Base-by-base conservation (phyloP, 1,140 invertebrate species). In the Drosophila tristis region DNA sequence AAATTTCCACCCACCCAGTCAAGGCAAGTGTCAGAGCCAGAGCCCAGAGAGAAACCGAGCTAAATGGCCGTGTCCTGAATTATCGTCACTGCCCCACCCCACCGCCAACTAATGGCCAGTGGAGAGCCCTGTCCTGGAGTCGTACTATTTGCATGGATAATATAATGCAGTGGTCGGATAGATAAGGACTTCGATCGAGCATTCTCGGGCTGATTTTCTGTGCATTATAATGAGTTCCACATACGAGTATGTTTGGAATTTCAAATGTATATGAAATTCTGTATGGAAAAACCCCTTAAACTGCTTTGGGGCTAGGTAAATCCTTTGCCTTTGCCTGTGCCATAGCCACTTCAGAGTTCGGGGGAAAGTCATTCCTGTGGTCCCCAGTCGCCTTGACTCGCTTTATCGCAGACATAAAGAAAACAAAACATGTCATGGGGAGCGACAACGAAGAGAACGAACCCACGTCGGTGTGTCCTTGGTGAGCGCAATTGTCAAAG, bases 61-160 rank as follows among this genome's bases (percentile, higher is more conserved):
- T 67, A 87, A 85, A 87, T 81, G 63, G 66, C 80, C 56, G 73
- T 63, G 66, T 77, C 80, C 73, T 86, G 63, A 76, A 82, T 82
- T 84, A 89, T 78, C 82, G 78, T 54, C 47, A 20, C 20, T 2
- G 1, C 20, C 20, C 48, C 23, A 45, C 44, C 15, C 50, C 15
- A 48, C 23, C 26, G n/a, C 20, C 45, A 62, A 57, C 59, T 73
- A 81, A 73, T 74, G 61, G 11, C 39, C 26, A 31, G 51, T 43
- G 31, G 9, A 44, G 58, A 25, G 48, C 15, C 4, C 11, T 20
- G 13, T 49, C 51, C 29, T 39, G 45, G 51, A 25, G 50, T 31
- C 39, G 29, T 62, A 68, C 47, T 44, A 51, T 31, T 31, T 64
- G 35, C 35, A 39, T 39, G 13, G n/a, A 31, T 51, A 23, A 47